These are phyloP conservation scores for Fragum sueziense DNA, from an alignment of 2,888 invertebrate species.

Conservation along the genomic window DNA sequence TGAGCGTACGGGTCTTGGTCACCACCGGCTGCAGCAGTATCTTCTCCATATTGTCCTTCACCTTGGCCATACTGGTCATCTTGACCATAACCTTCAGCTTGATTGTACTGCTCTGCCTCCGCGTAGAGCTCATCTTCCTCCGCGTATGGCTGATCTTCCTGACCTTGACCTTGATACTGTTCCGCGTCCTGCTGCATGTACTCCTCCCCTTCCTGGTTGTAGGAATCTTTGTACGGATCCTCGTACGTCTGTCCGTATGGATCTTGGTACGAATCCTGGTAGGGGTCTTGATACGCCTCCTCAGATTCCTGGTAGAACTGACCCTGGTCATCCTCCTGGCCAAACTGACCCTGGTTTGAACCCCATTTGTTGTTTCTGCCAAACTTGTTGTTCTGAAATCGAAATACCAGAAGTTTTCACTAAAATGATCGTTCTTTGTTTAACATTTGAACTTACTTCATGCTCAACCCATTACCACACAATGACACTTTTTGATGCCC, in stretches of 20 bases:
- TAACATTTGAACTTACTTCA: too few species aligned
- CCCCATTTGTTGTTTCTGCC: neutral
- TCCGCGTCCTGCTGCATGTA: constrained; percentile 23
- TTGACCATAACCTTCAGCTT: constrained; percentile 4
- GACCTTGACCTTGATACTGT: constrained; percentile 6
- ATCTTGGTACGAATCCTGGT: neutral
- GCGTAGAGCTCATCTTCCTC: constrained; percentile 15
- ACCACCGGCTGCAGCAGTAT: constrained; percentile 15
- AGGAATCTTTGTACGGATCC: constrained; percentile 1
- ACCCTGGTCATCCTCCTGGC: neutral
- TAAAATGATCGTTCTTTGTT: too few species aligned
- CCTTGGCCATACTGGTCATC: constrained; percentile 6
- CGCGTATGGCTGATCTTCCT: constrained; percentile 16
- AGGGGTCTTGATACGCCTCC: neutral
- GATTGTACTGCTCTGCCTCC: constrained; percentile 2
- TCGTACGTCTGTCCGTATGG: constrained; percentile 3
- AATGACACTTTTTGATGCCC: too few species aligned
- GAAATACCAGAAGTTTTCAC: too few species aligned
- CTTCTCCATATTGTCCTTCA: neutral
- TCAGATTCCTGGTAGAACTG: neutral
- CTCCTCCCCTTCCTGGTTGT: constrained; percentile 18
- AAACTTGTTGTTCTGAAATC: neutral
- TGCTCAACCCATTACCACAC: too few species aligned
- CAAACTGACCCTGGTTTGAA: neutral
- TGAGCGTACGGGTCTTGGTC: neutral